phyloP scores from a whole-genome alignment of 2,797 vertebrate species.

The Australoheros facetus region DNA sequence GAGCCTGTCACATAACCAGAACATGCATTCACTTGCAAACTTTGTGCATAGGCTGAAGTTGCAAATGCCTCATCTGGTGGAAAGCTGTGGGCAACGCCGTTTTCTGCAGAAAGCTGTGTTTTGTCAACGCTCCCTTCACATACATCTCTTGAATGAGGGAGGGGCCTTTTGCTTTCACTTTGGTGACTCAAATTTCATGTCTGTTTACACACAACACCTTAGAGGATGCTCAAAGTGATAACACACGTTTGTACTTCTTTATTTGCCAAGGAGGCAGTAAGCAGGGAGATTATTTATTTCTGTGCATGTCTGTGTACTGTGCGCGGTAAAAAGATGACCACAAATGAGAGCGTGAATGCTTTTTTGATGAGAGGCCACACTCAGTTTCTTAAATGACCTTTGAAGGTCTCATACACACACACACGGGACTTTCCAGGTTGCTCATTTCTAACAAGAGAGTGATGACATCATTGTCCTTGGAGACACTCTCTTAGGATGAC shows the following conservation, averaged over 20 bases:
- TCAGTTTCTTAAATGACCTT: constrained; percentile 24
- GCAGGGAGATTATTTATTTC: neutral
- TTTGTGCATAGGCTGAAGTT: neutral
- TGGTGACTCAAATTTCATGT: constrained; percentile 7
- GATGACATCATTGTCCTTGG: constrained; percentile 52
- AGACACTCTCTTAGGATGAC: neutral
- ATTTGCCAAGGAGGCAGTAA: neutral
- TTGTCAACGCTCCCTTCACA: neutral
- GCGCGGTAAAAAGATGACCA: neutral
- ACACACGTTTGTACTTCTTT: neutral
- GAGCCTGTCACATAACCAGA: neutral
- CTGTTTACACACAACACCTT: neutral
- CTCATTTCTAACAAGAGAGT: constrained; percentile 49
- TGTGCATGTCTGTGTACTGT: neutral
- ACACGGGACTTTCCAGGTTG: constrained; percentile 41
- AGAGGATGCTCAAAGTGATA: neutral
- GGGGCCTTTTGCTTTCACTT: neutral
- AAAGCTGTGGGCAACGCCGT: constrained; percentile 11
- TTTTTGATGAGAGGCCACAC: constrained; percentile 14
- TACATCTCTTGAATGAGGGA: neutral
- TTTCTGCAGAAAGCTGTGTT: constrained; percentile 5
- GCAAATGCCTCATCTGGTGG: constrained; percentile 11
- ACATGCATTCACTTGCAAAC: neutral
- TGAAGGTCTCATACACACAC: constrained; percentile 20
- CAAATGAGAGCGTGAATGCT: neutral